These are phyloP conservation scores for Drosophila nikananu DNA, from an alignment of 1,140 invertebrate genomes.

Conservation along the genomic window DNA sequence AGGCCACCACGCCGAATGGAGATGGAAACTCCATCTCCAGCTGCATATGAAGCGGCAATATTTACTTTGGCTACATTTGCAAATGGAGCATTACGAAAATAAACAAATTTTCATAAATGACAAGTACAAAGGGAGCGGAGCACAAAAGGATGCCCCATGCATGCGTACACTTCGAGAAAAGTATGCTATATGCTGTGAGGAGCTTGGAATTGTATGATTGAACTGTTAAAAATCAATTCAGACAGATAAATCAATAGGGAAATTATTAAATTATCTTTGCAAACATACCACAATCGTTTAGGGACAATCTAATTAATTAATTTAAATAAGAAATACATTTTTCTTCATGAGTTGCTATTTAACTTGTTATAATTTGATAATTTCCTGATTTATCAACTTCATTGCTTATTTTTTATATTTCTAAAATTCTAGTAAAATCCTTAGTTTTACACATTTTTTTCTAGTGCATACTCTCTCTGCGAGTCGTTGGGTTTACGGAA, in stretches of 20 bases:
- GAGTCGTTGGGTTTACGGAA: constrained; percentile 48
- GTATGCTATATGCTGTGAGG: not conserved
- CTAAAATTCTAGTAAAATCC: no score
- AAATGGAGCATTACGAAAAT: constrained; percentile 85
- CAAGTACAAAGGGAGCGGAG: constrained; percentile 72
- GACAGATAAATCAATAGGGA: rapidly evolving
- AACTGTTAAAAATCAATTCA: not conserved
- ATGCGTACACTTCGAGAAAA: not conserved
- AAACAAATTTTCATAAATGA: constrained; percentile 85
- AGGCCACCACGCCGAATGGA: constrained; percentile 2
- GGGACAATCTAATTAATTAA: not conserved
- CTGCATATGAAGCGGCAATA: constrained; percentile 74
- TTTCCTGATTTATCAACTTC: not conserved
- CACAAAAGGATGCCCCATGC: constrained; percentile 67
- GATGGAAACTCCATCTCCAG: constrained; percentile 27
- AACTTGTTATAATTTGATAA: not conserved
- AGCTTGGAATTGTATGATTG: not conserved
- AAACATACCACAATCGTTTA: not conserved
- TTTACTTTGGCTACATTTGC: constrained; percentile 85
- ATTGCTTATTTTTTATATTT: not conserved
- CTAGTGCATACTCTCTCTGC: constrained; percentile 12
- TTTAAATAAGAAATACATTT: not conserved
- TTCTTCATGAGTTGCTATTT: not conserved
- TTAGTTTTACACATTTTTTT: not conserved
- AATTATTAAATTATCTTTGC: not conserved